Base-by-base conservation (phyloP, 2,888 invertebrate genomes). In the Sinopyrophorus schimmeli region DNA sequence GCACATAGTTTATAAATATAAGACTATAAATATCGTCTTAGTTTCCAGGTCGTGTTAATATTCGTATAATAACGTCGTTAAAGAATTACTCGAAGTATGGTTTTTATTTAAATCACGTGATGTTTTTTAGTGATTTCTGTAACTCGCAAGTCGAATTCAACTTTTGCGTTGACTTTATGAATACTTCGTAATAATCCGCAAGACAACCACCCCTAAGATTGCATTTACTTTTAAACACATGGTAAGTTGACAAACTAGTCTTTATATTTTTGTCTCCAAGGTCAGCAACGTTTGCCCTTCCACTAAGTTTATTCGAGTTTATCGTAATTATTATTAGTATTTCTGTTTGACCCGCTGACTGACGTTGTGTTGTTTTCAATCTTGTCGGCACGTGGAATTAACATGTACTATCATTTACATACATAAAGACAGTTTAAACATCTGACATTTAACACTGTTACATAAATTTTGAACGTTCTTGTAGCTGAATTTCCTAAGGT, bases 251-350 rank as follows among this genome's bases (percentile, higher is more conserved):
- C 48, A 43, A 53, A 48, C 51, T 52, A 23, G 51, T 52, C 51
- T 47, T 48, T 52, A 47, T 53, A 53, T 53, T 53, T 53, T 53
- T 46, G 53, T 53, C 48, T 46, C 48, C 53, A 53, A 53, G 53
- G 53, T 53, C 53, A 44, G 42, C 53, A 53, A 46, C 53, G 47
- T 49, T 51, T 53, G 48, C 48, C 53, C 53, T 48, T 48, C 53
- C 43, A 44, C 48, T 43, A 52, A 46, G 47, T 46, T 47, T 47
- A 46, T 42, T 52, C 40, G 28, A 46, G 51, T 52, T 52, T 52
- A 52, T 52, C 51, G 51, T 38, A 43, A 32, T 47, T 28, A 52
- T 48, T 48, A 41, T 52, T 46, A 51, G 46, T 51, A 46, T 52
- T 52, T 52, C 32, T 20, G 47, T 47, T 50, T 52, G 51, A 52